These are phyloP conservation scores for Montipora foliosa DNA, from an alignment of 64 coral and sea anemone genomes.

Conservation along the genomic window DNA sequence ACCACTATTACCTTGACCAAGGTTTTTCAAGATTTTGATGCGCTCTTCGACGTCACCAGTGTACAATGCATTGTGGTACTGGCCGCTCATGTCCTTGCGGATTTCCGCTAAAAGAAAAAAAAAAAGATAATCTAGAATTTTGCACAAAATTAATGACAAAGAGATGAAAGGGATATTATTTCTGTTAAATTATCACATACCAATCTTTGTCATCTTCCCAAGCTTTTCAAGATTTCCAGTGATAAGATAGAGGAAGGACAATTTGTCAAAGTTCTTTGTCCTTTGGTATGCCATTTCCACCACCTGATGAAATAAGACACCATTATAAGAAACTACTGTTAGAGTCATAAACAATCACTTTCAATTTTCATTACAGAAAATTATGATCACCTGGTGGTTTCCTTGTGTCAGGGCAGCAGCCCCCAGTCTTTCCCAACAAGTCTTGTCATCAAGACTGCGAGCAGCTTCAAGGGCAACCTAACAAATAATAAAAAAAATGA, in stretches of 20 bases:
- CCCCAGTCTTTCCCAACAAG: constrained; percentile 96
- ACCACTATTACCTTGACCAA: constrained; percentile 83
- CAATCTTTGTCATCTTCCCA: constrained; percentile 97
- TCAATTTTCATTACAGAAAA: neutral
- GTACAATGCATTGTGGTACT: constrained; percentile 99
- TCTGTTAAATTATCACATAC: constrained; percentile 43
- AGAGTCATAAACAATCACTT: neutral
- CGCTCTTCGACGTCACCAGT: constrained; percentile 97
- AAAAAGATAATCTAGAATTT: neutral
- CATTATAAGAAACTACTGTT: too few relatives aligned
- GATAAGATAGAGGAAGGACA: constrained; percentile 97
- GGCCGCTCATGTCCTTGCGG: constrained; percentile 96
- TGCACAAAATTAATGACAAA: too few relatives aligned
- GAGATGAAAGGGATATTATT: neutral
- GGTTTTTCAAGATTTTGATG: constrained; percentile 92
- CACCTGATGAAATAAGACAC: constrained; percentile 41
- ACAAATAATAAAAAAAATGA: neutral
- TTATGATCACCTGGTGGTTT: constrained; percentile 74
- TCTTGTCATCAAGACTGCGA: constrained; percentile 91
- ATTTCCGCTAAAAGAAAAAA: constrained; percentile 83
- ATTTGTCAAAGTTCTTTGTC: constrained; percentile 99
- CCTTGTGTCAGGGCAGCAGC: constrained; percentile 90
- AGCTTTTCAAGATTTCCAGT: constrained; percentile 99
- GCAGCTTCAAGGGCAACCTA: constrained; percentile 98
- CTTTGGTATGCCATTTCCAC: constrained; percentile 99